These are phyloP conservation scores for Sarcophaga subvicina DNA, from an alignment of 2,888 invertebrate genomes.

Conservation along the genomic window DNA sequence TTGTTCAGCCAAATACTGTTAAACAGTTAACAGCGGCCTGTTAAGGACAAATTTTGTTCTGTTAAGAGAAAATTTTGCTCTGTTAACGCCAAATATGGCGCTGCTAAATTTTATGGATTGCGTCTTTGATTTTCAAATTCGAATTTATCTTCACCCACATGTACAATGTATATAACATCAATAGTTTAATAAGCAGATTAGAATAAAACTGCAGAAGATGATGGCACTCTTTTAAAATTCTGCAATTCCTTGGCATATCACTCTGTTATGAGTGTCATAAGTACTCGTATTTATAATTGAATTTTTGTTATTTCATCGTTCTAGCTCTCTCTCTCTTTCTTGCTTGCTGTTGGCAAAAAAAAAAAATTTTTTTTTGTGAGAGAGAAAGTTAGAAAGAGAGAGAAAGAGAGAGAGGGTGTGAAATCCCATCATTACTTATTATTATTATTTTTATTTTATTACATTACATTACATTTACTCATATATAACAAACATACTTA, in stretches of 20 bases:
- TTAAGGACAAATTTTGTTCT: too few relatives aligned
- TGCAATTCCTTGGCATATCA: conserved; percentile 1
- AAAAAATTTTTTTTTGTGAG: not conserved
- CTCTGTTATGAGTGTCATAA: conserved; percentile 50
- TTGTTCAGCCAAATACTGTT: too few relatives aligned
- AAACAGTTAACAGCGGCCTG: too few relatives aligned
- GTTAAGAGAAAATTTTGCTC: too few relatives aligned
- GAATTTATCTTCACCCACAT: too few relatives aligned
- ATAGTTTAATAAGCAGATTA: too few relatives aligned
- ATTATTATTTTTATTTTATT: conserved; percentile 34
- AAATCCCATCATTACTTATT: conserved; percentile 50
- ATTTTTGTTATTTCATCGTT: conserved; percentile 42
- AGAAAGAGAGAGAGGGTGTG: not conserved
- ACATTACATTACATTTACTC: conserved; percentile 19
- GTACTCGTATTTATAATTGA: conserved; percentile 61
- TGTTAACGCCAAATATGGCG: too few relatives aligned
- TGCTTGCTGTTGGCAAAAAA: not conserved
- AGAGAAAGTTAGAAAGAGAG: not conserved
- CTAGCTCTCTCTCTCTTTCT: not conserved
- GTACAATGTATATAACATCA: too few relatives aligned
- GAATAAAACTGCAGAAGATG: too few relatives aligned
- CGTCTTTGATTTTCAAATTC: too few relatives aligned
- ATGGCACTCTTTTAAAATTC: conserved; percentile 14
- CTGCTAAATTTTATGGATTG: too few relatives aligned
- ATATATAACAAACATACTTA: conserved; percentile 41